Evolutionary conservation across 2,113 vertebrate species (phyloP).

Genomic region (Eidolon helvum): DNA sequence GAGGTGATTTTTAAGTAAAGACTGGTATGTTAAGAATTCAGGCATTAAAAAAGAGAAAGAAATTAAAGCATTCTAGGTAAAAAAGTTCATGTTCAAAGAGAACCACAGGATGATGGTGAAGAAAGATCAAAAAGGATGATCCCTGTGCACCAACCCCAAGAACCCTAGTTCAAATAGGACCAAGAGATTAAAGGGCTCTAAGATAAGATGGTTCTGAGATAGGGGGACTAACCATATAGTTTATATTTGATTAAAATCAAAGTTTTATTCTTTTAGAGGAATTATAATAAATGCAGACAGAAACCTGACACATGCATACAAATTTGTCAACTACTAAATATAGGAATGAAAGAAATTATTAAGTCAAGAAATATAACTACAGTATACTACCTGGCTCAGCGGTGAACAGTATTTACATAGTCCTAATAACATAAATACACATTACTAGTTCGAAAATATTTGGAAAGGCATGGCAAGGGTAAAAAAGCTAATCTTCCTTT

Average conservation of each 20-base stretch:
- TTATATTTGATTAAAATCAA: not conserved
- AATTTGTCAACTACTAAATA: not conserved
- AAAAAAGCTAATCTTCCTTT: not conserved
- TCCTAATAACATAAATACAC: not conserved
- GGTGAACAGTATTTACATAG: not conserved
- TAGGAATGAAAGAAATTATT: not conserved
- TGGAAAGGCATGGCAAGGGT: not conserved
- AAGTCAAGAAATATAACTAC: not conserved
- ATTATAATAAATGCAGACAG: not conserved
- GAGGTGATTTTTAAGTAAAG: not conserved
- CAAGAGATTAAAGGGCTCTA: not conserved
- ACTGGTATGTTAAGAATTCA: not conserved
- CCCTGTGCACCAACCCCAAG: not conserved
- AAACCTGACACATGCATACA: not conserved
- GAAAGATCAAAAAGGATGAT: not conserved
- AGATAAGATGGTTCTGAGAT: not conserved
- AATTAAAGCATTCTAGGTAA: not conserved
- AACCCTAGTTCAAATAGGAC: not conserved
- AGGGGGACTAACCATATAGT: not conserved
- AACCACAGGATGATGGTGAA: not conserved
- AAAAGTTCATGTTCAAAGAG: not conserved
- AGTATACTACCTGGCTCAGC: not conserved
- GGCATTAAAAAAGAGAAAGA: not conserved
- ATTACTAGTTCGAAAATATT: not conserved
- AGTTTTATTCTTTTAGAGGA: not conserved